These are phyloP conservation scores for Rhinatrema bivittatum DNA, from an alignment of 2,797 vertebrate genomes.

Conservation along the genomic window DNA sequence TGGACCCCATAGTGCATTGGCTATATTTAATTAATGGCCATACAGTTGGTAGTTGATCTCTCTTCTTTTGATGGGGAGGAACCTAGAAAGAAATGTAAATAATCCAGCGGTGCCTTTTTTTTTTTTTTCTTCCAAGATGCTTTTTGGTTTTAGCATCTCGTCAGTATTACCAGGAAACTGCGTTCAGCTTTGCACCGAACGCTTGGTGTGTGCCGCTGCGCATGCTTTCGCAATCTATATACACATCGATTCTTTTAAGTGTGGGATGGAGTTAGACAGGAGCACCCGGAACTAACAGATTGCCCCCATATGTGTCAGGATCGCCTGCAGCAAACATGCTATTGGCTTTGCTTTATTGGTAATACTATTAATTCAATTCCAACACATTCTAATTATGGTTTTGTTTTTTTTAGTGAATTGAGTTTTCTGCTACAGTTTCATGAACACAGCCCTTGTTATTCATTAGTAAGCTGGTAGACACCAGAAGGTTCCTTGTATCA, in stretches of 20 bases:
- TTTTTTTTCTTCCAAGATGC: neutral
- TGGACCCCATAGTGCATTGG: too few species aligned
- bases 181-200: too few species aligned
- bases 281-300: accelerated
- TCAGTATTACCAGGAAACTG: too few species aligned
- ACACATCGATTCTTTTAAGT: neutral
- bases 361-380: neutral
- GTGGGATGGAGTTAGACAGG: neutral
- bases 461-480: neutral
- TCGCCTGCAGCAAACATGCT: neutral
- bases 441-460: neutral
- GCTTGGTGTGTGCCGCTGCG: too few species aligned
- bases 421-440: neutral
- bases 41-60: too few species aligned
- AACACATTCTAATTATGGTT: neutral
- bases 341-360: neutral
- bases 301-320: neutral
- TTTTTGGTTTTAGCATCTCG: too few species aligned
- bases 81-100: neutral
- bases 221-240: too few species aligned
- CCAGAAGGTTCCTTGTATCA: too few species aligned
- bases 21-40: too few species aligned
- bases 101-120: neutral
- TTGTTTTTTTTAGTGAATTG: conserved; percentile 6
- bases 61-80: neutral